Evolutionary conservation across 2,797 vertebrate genomes (phyloP).

Genomic region (Myotis pilosus): DNA sequence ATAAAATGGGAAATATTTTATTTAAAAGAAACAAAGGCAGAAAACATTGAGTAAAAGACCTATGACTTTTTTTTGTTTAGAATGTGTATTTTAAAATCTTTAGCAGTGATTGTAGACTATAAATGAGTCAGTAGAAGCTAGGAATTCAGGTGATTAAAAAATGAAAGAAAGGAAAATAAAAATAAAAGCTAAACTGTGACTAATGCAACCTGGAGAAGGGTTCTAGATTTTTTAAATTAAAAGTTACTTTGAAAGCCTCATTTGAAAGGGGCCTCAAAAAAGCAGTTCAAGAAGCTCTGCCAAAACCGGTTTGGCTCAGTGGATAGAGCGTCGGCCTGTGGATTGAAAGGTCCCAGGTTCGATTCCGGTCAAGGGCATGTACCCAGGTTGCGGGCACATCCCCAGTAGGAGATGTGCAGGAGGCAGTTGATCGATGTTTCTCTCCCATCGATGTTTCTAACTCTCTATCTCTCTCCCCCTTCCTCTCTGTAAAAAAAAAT

Average conservation of each 20-base stretch:
- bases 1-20: constrained; percentile 60
- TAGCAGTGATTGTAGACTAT: background rate
- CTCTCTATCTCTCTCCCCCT: too few relatives aligned
- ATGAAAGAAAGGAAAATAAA: background rate
- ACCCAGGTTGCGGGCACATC: too few relatives aligned
- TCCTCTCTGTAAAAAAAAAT: too few relatives aligned
- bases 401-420: too few relatives aligned
- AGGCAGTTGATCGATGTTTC: too few relatives aligned
- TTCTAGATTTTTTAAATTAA: background rate
- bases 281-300: background rate
- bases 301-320: too few relatives aligned
- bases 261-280: background rate
- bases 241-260: constrained; percentile 46
- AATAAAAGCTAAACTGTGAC: background rate
- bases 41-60: constrained; percentile 47
- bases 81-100: constrained; percentile 29
- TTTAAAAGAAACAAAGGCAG: constrained; percentile 52
- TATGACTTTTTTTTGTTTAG: constrained; percentile 34
- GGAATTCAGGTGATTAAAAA: background rate
- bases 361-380: too few relatives aligned
- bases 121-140: background rate
- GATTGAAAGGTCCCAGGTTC: too few relatives aligned
- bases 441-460: too few relatives aligned
- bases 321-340: too few relatives aligned
- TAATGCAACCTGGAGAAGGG: background rate